phyloP scores from a whole-genome alignment of 2,888 invertebrate species.

The Conistra vaccinii region DNA sequence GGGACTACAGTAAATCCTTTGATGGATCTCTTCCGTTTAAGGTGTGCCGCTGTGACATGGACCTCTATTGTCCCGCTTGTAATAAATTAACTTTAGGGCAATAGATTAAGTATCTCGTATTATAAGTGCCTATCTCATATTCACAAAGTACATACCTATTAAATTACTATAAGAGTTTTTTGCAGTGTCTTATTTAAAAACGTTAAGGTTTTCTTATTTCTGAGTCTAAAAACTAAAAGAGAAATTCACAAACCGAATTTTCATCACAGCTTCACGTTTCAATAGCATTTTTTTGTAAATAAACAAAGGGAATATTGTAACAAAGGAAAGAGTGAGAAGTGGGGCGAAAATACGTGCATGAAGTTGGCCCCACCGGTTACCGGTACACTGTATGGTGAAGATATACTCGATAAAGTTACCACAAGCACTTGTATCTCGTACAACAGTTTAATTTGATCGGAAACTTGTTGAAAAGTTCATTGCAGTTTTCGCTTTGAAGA shows the following conservation, averaged over 20 bases:
- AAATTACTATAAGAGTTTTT: constrained; percentile 22
- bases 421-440: constrained; percentile 56
- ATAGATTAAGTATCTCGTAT: constrained; percentile 7
- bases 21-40: constrained; percentile 78
- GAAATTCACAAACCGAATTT: constrained; percentile 24
- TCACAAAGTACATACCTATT: constrained; percentile 30
- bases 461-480: constrained; percentile 67
- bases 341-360: constrained; percentile 28
- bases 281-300: constrained; percentile 5
- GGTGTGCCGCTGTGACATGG: constrained; percentile 82
- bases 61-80: constrained; percentile 76
- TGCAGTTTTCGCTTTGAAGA: constrained; percentile 59
- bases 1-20: constrained; percentile 81
- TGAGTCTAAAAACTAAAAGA: neutral
- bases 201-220: neutral
- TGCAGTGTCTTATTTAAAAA: constrained; percentile 28
- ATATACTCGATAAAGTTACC: constrained; percentile 42
- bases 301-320: constrained; percentile 36
- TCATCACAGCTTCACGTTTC: constrained; percentile 24
- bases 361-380: neutral
- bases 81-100: constrained; percentile 51
- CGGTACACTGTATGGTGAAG: constrained; percentile 2
- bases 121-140: constrained; percentile 11
- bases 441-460: constrained; percentile 65
- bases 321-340: constrained; percentile 29